Percentiles rank a stretch among this genome's conserved stretches.
These are phyloP conservation scores for Bedellia somnulentella DNA, from an alignment of 2,888 invertebrate species.

Conservation along the genomic window DNA sequence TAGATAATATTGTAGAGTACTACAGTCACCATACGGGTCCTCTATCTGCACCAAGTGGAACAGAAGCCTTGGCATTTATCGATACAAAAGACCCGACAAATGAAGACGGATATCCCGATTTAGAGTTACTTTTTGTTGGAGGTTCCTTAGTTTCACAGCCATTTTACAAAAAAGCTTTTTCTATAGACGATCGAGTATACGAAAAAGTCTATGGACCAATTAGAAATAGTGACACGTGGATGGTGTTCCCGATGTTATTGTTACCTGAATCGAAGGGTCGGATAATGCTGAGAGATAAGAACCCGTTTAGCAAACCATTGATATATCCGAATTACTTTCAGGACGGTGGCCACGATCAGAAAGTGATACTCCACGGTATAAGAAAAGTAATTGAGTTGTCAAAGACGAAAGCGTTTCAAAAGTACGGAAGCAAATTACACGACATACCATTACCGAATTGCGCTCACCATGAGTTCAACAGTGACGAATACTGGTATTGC, in stretches of 20 bases:
- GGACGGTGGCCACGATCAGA: conserved; percentile 57
- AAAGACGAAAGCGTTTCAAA: conserved; percentile 50
- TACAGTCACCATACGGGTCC: conserved; percentile 40
- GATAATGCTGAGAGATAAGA: conserved; percentile 59
- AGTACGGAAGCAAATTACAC: conserved; percentile 54
- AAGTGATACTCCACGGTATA: conserved; percentile 44
- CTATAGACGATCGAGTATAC: conserved; percentile 36
- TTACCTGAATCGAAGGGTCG: conserved; percentile 66
- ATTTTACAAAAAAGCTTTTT: conserved; percentile 26
- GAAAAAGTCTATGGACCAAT: conserved; percentile 40
- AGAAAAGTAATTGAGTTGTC: conserved; percentile 39
- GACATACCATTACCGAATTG: conserved; percentile 59
- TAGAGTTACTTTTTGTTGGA: conserved; percentile 59
- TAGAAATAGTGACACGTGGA: conserved; percentile 44
- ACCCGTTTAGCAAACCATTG: conserved; percentile 68
- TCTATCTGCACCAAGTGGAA: conserved; percentile 31
- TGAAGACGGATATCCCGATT: conserved; percentile 55
- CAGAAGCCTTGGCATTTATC: conserved; percentile 56
- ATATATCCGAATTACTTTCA: conserved; percentile 69
- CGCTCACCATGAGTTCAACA: conserved; percentile 44
- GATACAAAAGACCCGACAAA: conserved; percentile 45
- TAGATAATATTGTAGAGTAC: conserved; percentile 54
- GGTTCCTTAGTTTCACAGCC: conserved; percentile 45
- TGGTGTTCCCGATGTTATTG: conserved; percentile 63
- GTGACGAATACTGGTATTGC: conserved; percentile 73